Conservation (phyloP, 2,113 vertebrate genomes). For the Daubentonia madagascariensis region DNA sequence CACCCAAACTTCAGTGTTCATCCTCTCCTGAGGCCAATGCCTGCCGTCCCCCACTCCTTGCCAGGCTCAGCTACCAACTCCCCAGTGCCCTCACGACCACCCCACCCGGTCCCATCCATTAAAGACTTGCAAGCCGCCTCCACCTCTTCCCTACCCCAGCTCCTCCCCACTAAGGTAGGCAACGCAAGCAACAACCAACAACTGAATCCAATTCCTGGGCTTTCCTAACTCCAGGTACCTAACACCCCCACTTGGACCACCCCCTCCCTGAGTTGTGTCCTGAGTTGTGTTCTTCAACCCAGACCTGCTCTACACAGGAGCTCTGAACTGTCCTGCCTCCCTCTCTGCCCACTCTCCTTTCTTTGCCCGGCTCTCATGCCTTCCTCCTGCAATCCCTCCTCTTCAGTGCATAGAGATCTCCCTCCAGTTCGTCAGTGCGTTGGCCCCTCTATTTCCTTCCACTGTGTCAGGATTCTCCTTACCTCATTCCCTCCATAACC, state of each 20-base stretch:
- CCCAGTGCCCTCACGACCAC: neutral
- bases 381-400: neutral
- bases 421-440: neutral
- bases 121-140: neutral
- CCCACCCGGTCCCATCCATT: neutral
- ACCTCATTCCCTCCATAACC: neutral
- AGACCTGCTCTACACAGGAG: neutral
- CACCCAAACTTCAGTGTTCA: neutral
- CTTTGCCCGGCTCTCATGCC: neutral
- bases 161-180: neutral
- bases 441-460: neutral
- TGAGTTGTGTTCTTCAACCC: neutral
- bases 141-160: neutral
- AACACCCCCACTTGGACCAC: neutral
- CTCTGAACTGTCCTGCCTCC: neutral
- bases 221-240: neutral
- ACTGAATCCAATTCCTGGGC: neutral
- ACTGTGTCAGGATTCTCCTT: neutral
- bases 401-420: neutral
- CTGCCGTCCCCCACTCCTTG: neutral
- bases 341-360: neutral
- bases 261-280: fast-evolving
- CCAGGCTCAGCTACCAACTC: neutral
- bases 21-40: neutral
- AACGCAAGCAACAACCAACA: neutral